A percentile compares a stretch with the other conserved stretches of the same genome.
Evolutionary conservation across 2,113 vertebrate species (phyloP).

Genomic region (Alces alces): DNA sequence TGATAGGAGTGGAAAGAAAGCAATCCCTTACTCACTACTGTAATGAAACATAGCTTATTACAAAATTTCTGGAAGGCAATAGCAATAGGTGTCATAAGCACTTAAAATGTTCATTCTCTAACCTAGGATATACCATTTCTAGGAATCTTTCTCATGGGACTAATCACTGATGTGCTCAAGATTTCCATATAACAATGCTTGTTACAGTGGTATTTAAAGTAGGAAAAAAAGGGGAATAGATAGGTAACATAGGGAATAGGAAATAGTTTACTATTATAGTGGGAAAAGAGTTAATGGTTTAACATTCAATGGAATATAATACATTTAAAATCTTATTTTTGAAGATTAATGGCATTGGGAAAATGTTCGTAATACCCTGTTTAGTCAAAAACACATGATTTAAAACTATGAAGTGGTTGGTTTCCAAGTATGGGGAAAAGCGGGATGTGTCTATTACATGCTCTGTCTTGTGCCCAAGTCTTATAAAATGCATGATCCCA

Average conservation of each 20-base stretch:
- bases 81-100: neutral
- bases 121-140: neutral
- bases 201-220: neutral
- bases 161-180: neutral
- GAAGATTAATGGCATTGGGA: neutral
- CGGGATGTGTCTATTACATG: neutral
- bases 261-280: neutral
- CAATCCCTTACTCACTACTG: neutral
- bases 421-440: neutral
- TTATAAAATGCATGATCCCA: neutral
- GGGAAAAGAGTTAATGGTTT: neutral
- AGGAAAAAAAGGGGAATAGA: neutral
- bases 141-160: neutral
- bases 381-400: neutral
- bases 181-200: neutral
- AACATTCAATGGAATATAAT: neutral
- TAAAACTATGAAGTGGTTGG: neutral
- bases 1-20: neutral
- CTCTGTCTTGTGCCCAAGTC: neutral
- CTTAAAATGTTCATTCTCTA: neutral
- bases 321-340: slow-evolving; percentile 19
- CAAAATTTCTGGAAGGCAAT: neutral
- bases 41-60: neutral
- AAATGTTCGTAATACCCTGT: neutral
- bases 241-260: too few species aligned